Conservation (phyloP, 2,113 vertebrate genomes). For the Malurus alboscapulatus region DNA sequence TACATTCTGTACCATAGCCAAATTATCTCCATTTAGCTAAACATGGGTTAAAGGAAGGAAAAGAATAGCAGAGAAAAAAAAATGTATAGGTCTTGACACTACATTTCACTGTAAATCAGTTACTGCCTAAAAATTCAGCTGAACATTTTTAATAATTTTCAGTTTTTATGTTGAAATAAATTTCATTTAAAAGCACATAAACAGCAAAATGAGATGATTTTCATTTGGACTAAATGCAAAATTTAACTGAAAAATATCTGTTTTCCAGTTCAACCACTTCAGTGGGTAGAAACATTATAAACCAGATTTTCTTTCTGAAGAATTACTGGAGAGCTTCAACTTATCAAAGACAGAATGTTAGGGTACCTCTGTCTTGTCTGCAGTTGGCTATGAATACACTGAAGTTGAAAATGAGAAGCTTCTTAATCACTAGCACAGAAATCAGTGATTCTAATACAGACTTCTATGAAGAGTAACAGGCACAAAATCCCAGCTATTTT, state of each 20-base stretch:
- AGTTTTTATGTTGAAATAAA: background rate
- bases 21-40: background rate
- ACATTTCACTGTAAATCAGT: background rate
- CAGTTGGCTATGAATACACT: background rate
- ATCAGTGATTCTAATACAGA: background rate
- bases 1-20: background rate
- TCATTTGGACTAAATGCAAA: background rate
- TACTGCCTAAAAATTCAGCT: background rate
- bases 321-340: background rate
- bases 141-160: background rate
- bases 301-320: background rate
- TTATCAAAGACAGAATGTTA: background rate
- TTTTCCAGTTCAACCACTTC: background rate
- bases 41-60: background rate
- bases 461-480: background rate
- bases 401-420: background rate
- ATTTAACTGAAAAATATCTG: background rate
- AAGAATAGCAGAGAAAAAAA: background rate
- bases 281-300: background rate
- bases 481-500: background rate
- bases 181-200: background rate
- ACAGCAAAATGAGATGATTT: background rate
- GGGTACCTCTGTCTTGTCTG: background rate
- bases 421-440: background rate
- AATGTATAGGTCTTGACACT: background rate